These are phyloP conservation scores for Prionailurus bengalensis DNA, from an alignment of 2,113 vertebrate genomes.

Conservation along the genomic window DNA sequence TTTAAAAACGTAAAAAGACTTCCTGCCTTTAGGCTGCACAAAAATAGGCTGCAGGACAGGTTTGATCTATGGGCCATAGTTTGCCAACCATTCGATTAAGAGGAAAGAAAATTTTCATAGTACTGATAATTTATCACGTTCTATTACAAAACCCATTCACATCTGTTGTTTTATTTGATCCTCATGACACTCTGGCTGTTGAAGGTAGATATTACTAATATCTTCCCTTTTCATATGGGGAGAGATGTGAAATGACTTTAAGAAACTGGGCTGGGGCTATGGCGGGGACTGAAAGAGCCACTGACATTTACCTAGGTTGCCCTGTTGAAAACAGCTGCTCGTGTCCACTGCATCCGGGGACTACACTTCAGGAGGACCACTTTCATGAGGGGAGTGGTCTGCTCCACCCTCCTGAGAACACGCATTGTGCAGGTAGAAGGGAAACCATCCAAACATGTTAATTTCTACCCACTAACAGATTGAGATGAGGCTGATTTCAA, in stretches of 20 bases:
- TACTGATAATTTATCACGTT: background rate
- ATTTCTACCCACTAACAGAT: background rate
- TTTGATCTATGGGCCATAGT: background rate
- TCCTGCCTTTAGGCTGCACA: background rate
- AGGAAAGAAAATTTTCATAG: background rate
- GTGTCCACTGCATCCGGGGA: accelerated
- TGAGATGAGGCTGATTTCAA: background rate
- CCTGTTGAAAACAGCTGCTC: no score
- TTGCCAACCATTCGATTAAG: background rate
- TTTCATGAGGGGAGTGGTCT: accelerated
- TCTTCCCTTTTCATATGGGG: background rate
- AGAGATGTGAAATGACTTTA: background rate
- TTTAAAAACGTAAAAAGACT: background rate
- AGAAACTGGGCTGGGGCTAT: background rate
- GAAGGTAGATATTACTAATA: background rate
- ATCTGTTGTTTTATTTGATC: background rate
- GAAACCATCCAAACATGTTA: background rate
- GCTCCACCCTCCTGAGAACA: background rate
- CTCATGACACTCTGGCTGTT: background rate
- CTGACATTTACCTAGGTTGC: accelerated
- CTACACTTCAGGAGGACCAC: background rate
- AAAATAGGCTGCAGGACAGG: background rate
- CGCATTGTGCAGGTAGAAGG: accelerated
- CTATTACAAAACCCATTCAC: background rate
- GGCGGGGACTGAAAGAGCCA: background rate